Evolutionary conservation across 1,140 invertebrate species (phyloP).

Genomic region (Leptinotarsa lineolata): DNA sequence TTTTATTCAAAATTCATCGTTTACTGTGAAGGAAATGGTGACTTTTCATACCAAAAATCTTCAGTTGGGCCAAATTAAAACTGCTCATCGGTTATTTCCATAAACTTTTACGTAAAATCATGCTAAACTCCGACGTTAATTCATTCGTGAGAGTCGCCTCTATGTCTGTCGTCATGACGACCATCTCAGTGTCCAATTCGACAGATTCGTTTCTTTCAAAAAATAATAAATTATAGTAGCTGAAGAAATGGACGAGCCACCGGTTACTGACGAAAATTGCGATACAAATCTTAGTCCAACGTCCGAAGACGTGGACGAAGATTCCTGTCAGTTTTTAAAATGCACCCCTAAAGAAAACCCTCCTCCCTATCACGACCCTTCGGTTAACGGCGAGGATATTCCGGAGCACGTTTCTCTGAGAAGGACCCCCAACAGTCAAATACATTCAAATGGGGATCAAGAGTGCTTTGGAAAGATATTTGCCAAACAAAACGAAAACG

Average conservation of each 20-base stretch:
- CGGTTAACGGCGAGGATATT: not conserved
- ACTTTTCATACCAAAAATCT: too few species aligned
- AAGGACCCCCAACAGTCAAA: conserved; percentile 26
- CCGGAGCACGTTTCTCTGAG: conserved; percentile 17
- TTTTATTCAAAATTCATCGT: too few species aligned
- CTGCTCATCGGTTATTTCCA: too few species aligned
- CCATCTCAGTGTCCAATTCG: conserved; percentile 15
- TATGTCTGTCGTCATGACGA: conserved; percentile 47
- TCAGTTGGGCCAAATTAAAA: too few species aligned
- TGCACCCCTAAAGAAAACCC: conserved; percentile 37
- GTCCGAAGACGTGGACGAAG: conserved; percentile 18
- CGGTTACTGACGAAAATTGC: conserved; percentile 20
- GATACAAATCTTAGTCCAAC: conserved; percentile 28
- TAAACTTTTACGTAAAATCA: too few species aligned
- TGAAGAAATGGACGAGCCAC: conserved; percentile 13
- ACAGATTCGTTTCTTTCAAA: not conserved
- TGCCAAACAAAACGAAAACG: conserved; percentile 40
- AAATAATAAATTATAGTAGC: conserved; percentile 14
- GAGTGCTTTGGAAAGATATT: conserved; percentile 30
- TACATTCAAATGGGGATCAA: conserved; percentile 25
- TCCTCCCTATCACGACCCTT: conserved; percentile 14
- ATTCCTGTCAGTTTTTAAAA: conserved; percentile 40
- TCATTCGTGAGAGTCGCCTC: conserved; percentile 30
- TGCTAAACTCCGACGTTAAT: too few species aligned
- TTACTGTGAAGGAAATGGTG: too few species aligned